Percentiles rank a stretch among this genome's conserved stretches.
phyloP scores from a whole-genome alignment of 2,113 vertebrate species.

The Cyanistes caeruleus region DNA sequence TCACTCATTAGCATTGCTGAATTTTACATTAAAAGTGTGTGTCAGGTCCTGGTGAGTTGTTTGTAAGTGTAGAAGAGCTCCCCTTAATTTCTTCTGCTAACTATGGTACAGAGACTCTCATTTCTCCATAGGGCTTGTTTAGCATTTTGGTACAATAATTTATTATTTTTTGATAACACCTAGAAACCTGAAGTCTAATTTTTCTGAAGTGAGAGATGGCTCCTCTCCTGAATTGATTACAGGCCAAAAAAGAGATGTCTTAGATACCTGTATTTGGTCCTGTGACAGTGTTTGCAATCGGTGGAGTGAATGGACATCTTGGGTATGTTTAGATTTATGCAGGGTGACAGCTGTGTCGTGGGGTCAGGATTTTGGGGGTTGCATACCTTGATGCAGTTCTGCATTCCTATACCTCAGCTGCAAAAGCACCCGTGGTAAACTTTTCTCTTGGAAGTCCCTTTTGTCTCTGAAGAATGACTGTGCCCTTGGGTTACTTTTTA shows the following conservation, averaged over 20 bases:
- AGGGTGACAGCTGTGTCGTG: fast-evolving
- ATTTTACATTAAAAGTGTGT: not conserved
- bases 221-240: not conserved
- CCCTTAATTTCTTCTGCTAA: not conserved
- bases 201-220: not conserved
- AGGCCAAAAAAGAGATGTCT: not conserved
- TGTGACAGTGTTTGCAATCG: fast-evolving
- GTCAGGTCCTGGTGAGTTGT: not conserved
- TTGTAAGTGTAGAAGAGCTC: not conserved
- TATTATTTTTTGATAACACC: not conserved
- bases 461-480: not conserved
- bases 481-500: not conserved
- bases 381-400: not conserved
- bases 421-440: not conserved
- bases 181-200: not conserved
- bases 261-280: not conserved
- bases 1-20: not conserved
- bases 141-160: not conserved
- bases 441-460: not conserved
- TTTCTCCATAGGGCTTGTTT: not conserved
- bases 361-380: not conserved
- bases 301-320: fast-evolving
- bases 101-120: not conserved
- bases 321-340: fast-evolving
- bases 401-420: not conserved